Evolutionary conservation across 2,797 vertebrate species (phyloP), one percentile per base, ranked within the genome.

Genomic region (Pangasius macronema): DNA sequence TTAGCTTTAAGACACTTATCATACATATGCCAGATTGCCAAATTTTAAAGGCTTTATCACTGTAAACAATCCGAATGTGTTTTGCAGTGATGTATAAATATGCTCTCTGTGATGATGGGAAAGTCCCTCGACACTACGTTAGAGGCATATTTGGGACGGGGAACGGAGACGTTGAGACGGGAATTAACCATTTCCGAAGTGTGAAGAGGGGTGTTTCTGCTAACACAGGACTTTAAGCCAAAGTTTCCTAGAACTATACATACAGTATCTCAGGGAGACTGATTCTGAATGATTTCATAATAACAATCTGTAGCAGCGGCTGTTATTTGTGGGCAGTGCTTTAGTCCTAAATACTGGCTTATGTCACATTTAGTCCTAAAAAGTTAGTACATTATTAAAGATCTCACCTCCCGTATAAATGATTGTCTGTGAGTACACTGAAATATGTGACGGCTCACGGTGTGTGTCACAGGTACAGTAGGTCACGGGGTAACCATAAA

Each of bases 401-500:
- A 27, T n/a, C 22, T 14, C 53, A 39, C 20, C 24, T 80, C 11
- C 16, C 13, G 4, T 22, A 79, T 20, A 80, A 42, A 57, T n/a
- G 75, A 51, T 55, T 10, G 18, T 20, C 49, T 8, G n/a, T 18
- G n/a, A 18, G n/a, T 59, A 39, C 30, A 63, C 24, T 18, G n/a
- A 42, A 46, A 73, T 46, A 24, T 36, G 55, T 57, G 42, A 76
- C 51, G 70, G 65, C 42, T 65, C 22, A 72, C 57, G 42, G 55
- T 67, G 18, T 33, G 39, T 85, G 46, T 80, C 5, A 11, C 53
- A 51, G 55, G 51, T 61, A 65, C 59, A 67, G 6, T 30, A 36
- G 63, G 20, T 75, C 49, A 67, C 51, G 68, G 51, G 70, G 80
- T 83, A 86, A 22, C 82, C 30, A 85, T 87, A 82, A 90, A 85